These are phyloP conservation scores for Taeniopygia guttata DNA, from an alignment of 2,797 vertebrate genomes.

Conservation along the genomic window DNA sequence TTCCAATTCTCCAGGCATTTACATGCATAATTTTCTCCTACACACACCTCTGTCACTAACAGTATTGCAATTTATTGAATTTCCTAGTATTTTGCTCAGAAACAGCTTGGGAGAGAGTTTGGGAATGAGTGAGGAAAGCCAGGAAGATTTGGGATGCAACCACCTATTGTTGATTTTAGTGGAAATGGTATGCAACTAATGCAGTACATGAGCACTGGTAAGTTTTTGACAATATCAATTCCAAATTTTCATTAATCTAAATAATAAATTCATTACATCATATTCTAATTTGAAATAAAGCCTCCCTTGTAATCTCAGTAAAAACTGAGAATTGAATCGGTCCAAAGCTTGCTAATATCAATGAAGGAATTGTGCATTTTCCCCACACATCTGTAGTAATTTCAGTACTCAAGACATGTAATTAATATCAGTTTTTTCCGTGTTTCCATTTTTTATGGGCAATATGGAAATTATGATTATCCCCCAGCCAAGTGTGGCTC, in stretches of 20 bases:
- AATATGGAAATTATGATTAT: background rate
- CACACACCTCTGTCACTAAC: background rate
- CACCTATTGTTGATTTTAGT: background rate
- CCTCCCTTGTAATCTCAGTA: background rate
- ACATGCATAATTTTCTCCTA: background rate
- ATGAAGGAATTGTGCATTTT: background rate
- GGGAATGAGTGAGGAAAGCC: background rate
- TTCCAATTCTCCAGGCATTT: background rate
- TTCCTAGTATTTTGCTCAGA: background rate
- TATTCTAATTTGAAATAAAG: background rate
- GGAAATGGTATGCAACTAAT: background rate
- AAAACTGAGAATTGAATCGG: background rate
- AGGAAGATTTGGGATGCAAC: background rate
- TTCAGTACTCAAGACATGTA: background rate
- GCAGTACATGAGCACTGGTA: background rate
- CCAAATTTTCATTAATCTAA: background rate
- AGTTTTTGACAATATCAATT: background rate
- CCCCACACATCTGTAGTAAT: background rate
- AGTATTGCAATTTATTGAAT: background rate
- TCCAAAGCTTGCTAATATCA: background rate
- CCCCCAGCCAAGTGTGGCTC: background rate
- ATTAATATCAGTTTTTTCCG: background rate
- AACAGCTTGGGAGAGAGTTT: background rate
- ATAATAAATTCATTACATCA: background rate
- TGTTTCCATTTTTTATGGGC: background rate